phyloP scores from a whole-genome alignment of 1,140 invertebrate species.

The Drosophila pectinifera region DNA sequence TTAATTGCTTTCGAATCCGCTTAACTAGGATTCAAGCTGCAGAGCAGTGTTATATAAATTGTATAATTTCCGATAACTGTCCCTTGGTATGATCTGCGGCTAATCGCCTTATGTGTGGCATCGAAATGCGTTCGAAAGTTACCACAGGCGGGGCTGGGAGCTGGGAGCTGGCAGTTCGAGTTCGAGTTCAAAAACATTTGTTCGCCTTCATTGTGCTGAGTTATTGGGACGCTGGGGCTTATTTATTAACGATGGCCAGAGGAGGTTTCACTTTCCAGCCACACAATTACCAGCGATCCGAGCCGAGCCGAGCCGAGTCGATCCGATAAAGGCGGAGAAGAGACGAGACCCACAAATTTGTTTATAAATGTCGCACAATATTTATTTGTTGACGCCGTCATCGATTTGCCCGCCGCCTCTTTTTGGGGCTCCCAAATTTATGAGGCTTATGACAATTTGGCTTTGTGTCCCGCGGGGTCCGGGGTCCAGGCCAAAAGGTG shows the following conservation, averaged over 20 bases:
- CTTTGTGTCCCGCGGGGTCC: conserved; percentile 4
- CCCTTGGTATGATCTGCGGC: conserved; percentile 13
- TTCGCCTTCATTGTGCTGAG: conserved; percentile 53
- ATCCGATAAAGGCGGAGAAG: conserved; percentile 8
- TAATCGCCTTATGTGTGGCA: conserved; percentile 53
- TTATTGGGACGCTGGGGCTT: conserved; percentile 63
- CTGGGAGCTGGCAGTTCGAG: background rate
- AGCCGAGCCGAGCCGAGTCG: too few relatives aligned
- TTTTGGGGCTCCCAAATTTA: conserved; percentile 55
- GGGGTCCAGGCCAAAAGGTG: conserved; percentile 33
- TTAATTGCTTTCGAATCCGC: conserved; percentile 10
- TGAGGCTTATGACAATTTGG: conserved; percentile 42
- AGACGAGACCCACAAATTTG: conserved; percentile 49
- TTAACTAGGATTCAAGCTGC: conserved; percentile 4
- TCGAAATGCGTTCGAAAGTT: conserved; percentile 52
- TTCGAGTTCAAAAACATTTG: conserved; percentile 27
- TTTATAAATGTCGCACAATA: conserved; percentile 62
- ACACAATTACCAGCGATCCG: conserved; percentile 35
- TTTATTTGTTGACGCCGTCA: conserved; percentile 63
- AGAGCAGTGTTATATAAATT: conserved; percentile 46
- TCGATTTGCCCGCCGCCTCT: conserved; percentile 42
- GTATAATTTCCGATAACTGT: conserved; percentile 40
- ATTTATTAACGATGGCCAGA: conserved; percentile 62
- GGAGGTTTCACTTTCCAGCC: conserved; percentile 67
- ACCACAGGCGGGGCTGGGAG: background rate